These are phyloP conservation scores for Campoletis raptor DNA, from an alignment of 2,888 invertebrate species.

Conservation along the genomic window DNA sequence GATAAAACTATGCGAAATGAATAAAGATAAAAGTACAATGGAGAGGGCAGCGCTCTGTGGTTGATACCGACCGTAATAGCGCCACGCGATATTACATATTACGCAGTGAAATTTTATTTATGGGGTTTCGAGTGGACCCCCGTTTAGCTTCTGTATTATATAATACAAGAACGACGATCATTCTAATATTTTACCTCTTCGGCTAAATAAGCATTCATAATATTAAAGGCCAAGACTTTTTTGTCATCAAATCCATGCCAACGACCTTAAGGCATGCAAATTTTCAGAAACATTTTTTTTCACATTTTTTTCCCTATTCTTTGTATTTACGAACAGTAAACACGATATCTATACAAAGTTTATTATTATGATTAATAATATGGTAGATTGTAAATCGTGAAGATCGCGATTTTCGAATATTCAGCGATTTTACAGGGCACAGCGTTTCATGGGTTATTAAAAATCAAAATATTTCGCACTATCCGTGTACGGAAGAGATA, in stretches of 20 bases:
- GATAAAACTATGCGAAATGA: constrained; percentile 81
- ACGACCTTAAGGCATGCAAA: constrained; percentile 43
- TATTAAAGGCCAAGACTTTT: constrained; percentile 63
- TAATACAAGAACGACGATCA: constrained; percentile 52
- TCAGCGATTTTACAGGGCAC: not conserved
- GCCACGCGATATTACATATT: constrained; percentile 80
- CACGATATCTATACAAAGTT: constrained; percentile 1
- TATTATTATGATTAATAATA: not conserved
- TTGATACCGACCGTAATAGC: constrained; percentile 53
- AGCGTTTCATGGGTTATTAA: not conserved
- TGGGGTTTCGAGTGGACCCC: constrained; percentile 71
- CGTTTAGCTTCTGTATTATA: constrained; percentile 31
- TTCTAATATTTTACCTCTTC: constrained; percentile 82
- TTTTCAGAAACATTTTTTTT: constrained; percentile 8
- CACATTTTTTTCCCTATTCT: not conserved
- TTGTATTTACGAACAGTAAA: constrained; percentile 35
- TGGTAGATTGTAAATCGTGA: constrained; percentile 15
- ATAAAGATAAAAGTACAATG: constrained; percentile 79
- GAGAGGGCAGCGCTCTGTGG: constrained; percentile 51
- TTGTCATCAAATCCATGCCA: constrained; percentile 56
- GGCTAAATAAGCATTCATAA: constrained; percentile 82
- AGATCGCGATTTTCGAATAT: constrained; percentile 8
- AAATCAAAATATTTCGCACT: not conserved
- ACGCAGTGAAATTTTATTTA: constrained; percentile 80
- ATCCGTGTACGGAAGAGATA: not conserved